These are phyloP conservation scores for Macaria notata DNA, from an alignment of 2,888 invertebrate genomes.

Conservation along the genomic window DNA sequence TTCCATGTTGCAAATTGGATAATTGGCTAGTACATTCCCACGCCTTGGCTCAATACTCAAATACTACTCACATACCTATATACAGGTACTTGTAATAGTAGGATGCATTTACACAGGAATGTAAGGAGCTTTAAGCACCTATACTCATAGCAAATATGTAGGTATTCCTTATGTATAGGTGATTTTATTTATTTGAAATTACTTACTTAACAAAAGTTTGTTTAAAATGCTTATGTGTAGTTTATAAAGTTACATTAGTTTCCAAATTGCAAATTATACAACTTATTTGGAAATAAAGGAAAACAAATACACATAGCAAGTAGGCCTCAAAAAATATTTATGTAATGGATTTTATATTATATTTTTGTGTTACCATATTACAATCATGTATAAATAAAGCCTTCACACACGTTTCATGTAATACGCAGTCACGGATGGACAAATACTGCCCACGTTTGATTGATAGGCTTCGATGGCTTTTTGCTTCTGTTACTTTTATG, in stretches of 20 bases:
- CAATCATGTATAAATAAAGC: neutral
- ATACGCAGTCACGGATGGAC: slow-evolving; percentile 9
- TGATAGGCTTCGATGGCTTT: slow-evolving; percentile 19
- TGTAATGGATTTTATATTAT: too few relatives aligned
- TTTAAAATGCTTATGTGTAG: too few relatives aligned
- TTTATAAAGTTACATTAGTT: too few relatives aligned
- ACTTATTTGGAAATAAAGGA: too few relatives aligned
- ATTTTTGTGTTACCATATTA: too few relatives aligned
- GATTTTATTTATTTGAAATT: too few relatives aligned
- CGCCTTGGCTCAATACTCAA: slow-evolving; percentile 34
- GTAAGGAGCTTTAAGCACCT: neutral
- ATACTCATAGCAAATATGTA: too few relatives aligned
- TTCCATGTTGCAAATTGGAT: slow-evolving; percentile 61
- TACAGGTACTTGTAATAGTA: neutral
- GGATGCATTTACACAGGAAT: neutral
- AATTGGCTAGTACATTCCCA: slow-evolving; percentile 58
- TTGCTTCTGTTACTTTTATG: slow-evolving; percentile 16
- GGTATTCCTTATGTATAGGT: too few relatives aligned
- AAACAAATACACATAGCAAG: too few relatives aligned
- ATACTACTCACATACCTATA: neutral
- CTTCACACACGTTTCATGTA: neutral
- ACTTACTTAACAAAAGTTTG: too few relatives aligned
- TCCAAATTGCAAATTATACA: too few relatives aligned
- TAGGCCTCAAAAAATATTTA: too few relatives aligned
- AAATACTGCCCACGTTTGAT: slow-evolving; percentile 11